These are phyloP conservation scores for Himalopsyche anomala DNA, from an alignment of 2,888 invertebrate species.

Conservation along the genomic window DNA sequence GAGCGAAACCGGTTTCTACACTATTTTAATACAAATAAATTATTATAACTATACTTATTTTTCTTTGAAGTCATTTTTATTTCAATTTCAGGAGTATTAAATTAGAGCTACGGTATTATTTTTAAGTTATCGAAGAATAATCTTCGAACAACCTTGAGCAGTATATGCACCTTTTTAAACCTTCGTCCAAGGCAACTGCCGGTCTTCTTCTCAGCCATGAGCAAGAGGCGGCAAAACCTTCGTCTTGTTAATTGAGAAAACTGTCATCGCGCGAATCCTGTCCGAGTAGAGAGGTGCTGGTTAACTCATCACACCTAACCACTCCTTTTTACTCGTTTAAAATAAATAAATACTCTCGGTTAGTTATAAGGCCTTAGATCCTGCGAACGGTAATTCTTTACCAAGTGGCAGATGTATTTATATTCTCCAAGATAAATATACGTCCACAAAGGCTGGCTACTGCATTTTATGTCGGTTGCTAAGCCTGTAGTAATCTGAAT, in stretches of 20 bases:
- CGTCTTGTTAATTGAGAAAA: conserved; percentile 34
- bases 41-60: too few species aligned
- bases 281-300: conserved; percentile 1
- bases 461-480: neutral
- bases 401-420: conserved; percentile 2
- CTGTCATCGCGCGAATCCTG: conserved; percentile 14
- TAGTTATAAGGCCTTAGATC: neutral
- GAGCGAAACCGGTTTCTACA: too few species aligned
- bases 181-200: neutral
- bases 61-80: too few species aligned
- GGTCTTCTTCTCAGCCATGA: conserved; percentile 3
- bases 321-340: neutral
- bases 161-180: neutral
- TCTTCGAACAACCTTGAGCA: neutral
- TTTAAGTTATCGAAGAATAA: neutral
- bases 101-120: too few species aligned
- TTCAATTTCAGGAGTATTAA: too few species aligned
- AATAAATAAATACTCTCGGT: conserved; percentile 8
- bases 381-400: neutral
- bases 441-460: neutral
- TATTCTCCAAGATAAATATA: conserved; percentile 24
- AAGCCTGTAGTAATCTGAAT: neutral
- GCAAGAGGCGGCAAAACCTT: conserved; percentile 22
- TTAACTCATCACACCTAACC: conserved; percentile 30
- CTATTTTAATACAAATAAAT: too few species aligned